phyloP scores from a whole-genome alignment of 1,140 invertebrate species.

The Cotesia vestalis region DNA sequence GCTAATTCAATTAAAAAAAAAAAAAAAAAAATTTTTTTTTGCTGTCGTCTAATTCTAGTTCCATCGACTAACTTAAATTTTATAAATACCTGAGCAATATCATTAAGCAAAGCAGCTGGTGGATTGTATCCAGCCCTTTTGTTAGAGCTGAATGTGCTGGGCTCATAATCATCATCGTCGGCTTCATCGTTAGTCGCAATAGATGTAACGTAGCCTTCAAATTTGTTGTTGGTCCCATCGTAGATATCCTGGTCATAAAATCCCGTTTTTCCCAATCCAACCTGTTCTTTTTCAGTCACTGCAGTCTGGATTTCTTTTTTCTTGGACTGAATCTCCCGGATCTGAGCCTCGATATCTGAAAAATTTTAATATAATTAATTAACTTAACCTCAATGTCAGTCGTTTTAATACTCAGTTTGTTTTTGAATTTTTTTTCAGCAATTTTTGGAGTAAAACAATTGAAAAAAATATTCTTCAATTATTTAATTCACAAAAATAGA shows the following conservation, averaged over 20 bases:
- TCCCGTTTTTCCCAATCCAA: slow-evolving; percentile 88
- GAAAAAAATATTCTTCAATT: neutral
- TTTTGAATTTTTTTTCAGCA: too few relatives aligned
- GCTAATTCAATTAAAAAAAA: too few relatives aligned
- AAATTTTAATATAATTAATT: slow-evolving; percentile 39
- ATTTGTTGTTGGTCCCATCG: slow-evolving; percentile 83
- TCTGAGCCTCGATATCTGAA: slow-evolving; percentile 93
- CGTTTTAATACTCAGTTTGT: too few relatives aligned
- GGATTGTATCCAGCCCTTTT: slow-evolving; percentile 84
- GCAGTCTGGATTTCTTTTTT: slow-evolving; percentile 79
- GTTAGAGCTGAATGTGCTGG: slow-evolving; percentile 72
- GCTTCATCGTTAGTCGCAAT: slow-evolving; percentile 93
- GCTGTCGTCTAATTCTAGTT: too few relatives aligned
- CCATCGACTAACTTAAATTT: too few relatives aligned
- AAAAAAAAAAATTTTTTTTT: too few relatives aligned
- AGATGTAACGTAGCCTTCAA: slow-evolving; percentile 94
- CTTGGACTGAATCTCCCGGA: slow-evolving; percentile 87
- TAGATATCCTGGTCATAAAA: slow-evolving; percentile 95
- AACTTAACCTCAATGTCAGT: neutral
- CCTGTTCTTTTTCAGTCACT: slow-evolving; percentile 74
- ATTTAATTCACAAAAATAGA: neutral
- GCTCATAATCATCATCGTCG: slow-evolving; percentile 89
- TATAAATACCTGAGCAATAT: slow-evolving; percentile 79
- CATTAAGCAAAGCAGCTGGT: slow-evolving; percentile 87
- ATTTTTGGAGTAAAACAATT: too few relatives aligned